Evolutionary conservation across 2,888 invertebrate species (phyloP), one percentile per base, ranked within the genome.

Genomic region (Sesia bembeciformis): DNA sequence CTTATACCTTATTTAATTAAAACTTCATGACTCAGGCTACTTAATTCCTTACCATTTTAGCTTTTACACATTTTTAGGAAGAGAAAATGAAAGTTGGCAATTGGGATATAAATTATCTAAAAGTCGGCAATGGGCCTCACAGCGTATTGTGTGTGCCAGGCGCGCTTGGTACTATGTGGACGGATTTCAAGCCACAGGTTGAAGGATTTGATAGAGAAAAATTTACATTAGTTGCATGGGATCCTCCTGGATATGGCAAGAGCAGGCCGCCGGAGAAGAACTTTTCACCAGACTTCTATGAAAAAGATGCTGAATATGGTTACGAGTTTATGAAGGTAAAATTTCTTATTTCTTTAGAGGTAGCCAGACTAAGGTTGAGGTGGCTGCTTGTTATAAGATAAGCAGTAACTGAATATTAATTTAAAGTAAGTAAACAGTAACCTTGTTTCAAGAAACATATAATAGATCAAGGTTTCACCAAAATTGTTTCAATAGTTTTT

Each of bases 181-280:
- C 94, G 0, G 96, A 97, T 76, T 97, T 96, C 69, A 92, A 91
- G 61, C 94, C 95, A 0, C 95, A 95, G 81, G 86, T 95, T 5
- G 92, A 94, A 64, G 90, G 92, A 56, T 80, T 96, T 41, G 85
- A 93, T 70, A 81, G 76, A 58, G 79, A 90, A 3, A 91, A 92
- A 67, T 92, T 94, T 61, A 93, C 93, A 1, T 61, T 94, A 40
- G 77, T 94, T 5, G 94, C 92, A 0, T 95, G 94, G 95, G 97
- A 97, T 79, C 96, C 97, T 0, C 95, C 95, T 0, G 97, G 97
- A 0, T 97, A 96, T 83, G 97, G 97, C 0, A 92, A 92, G 58
- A 96, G 96, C 57, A 90, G 94, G 59, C 97, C 96, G 0, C 96
- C 96, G 0, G 85, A 92, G 39, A 91, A 94, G 60, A 84, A 91